Evolutionary conservation across 2,888 invertebrate genomes (phyloP).

Genomic region (Plebejus melissa): DNA sequence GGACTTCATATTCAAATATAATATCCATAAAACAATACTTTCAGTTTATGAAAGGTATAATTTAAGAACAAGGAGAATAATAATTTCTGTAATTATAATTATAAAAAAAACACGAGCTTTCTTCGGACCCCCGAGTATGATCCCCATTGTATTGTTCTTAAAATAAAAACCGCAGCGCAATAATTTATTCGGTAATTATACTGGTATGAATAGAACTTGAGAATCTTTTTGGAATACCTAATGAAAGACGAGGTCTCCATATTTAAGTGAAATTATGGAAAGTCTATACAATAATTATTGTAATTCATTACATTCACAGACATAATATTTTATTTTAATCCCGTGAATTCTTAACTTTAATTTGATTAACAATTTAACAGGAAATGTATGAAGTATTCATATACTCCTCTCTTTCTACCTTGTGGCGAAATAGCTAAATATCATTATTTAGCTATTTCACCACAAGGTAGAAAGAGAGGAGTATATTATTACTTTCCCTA

Average conservation of each 20-base stretch:
- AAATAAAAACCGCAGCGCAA: slow-evolving; percentile 4
- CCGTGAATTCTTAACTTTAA: too few species aligned
- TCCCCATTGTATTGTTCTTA: slow-evolving; percentile 14
- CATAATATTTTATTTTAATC: too few species aligned
- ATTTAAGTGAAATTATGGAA: background rate
- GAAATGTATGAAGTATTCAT: too few species aligned
- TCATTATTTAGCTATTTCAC: too few species aligned
- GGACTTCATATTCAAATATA: background rate
- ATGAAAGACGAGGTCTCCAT: background rate
- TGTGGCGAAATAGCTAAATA: too few species aligned
- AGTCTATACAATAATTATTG: background rate
- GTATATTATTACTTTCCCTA: too few species aligned
- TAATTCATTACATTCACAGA: background rate
- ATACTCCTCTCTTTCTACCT: too few species aligned
- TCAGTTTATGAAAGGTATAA: background rate
- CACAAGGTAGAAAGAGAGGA: too few species aligned
- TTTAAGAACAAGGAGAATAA: background rate
- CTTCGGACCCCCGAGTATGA: background rate
- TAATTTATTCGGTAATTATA: slow-evolving; percentile 19
- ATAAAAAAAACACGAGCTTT: slow-evolving; percentile 10
- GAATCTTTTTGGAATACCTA: slow-evolving; percentile 2
- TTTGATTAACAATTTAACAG: too few species aligned
- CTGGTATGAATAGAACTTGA: slow-evolving; percentile 8
- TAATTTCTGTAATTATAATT: slow-evolving; percentile 8
- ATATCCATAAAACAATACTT: background rate